These are phyloP conservation scores for Penaeus indicus DNA, from an alignment of 1,140 invertebrate species.

Conservation along the genomic window DNA sequence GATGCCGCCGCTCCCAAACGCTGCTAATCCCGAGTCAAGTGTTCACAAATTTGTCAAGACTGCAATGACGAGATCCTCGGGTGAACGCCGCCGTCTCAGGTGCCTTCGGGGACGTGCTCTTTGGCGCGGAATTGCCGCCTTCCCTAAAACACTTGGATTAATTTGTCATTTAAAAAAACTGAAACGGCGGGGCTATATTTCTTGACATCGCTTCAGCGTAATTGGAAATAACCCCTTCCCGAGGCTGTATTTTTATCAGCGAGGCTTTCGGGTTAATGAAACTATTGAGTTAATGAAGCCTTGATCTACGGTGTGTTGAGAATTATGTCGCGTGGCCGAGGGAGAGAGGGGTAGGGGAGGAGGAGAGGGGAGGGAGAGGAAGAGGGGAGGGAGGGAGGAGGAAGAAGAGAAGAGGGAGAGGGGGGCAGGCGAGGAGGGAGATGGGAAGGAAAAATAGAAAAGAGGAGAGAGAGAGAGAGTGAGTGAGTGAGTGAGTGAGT, in stretches of 20 bases:
- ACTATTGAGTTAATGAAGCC: slow-evolving; percentile 55
- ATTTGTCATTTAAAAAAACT: slow-evolving; percentile 36
- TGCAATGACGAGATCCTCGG: no score
- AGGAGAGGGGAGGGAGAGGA: background rate
- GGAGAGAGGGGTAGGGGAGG: background rate
- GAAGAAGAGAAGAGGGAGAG: background rate
- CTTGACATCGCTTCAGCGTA: slow-evolving; percentile 20
- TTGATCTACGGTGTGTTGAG: slow-evolving; percentile 49
- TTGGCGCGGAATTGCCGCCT: background rate
- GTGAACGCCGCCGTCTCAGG: background rate
- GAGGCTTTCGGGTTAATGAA: slow-evolving; percentile 50
- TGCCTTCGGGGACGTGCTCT: background rate
- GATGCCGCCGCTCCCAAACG: no score
- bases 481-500: background rate
- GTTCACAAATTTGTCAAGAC: no score
- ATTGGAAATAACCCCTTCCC: slow-evolving; percentile 48
- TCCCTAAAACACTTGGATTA: slow-evolving; percentile 27
- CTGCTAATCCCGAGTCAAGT: no score
- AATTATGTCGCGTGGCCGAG: slow-evolving; percentile 7
- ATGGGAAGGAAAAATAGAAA: background rate
- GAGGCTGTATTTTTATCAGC: slow-evolving; percentile 43
- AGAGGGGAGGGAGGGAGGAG: background rate
- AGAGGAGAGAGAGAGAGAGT: background rate
- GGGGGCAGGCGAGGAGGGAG: background rate
- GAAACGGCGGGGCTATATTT: slow-evolving; percentile 22